These are phyloP conservation scores for Sciurus vulgaris DNA, from an alignment of 2,797 vertebrate species.

Conservation along the genomic window DNA sequence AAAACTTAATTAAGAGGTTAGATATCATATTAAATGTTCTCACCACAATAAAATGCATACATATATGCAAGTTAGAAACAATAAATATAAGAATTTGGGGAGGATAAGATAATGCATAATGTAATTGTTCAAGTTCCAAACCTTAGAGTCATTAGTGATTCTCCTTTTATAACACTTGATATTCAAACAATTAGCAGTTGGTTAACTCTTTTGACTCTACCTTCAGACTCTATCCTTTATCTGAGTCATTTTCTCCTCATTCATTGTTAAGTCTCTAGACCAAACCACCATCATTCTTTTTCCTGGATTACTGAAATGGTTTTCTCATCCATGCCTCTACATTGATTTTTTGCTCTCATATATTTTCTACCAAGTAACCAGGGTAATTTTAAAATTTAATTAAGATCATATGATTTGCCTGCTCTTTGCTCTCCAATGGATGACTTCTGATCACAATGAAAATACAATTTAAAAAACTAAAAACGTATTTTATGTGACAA, in stretches of 20 bases:
- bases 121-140: neutral
- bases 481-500: neutral
- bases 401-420: neutral
- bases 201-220: neutral
- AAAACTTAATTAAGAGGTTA: neutral
- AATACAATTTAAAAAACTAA: neutral
- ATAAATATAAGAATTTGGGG: neutral
- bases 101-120: neutral
- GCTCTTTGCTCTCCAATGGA: neutral
- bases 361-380: slow-evolving; percentile 26
- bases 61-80: neutral
- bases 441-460: neutral
- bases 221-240: neutral
- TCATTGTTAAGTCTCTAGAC: neutral
- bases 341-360: neutral
- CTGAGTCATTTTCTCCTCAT: slow-evolving; percentile 33
- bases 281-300: slow-evolving; percentile 11
- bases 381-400: slow-evolving; percentile 59
- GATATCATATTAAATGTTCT: neutral
- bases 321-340: slow-evolving; percentile 1
- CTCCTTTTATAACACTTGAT: neutral
- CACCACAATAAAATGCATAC: neutral
- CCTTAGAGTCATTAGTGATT: slow-evolving; percentile 18
- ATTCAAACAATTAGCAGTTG: slow-evolving; percentile 43
- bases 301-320: neutral